Evolutionary conservation across 2,113 vertebrate genomes (phyloP).

Genomic region (Ailuropoda melanoleuca): DNA sequence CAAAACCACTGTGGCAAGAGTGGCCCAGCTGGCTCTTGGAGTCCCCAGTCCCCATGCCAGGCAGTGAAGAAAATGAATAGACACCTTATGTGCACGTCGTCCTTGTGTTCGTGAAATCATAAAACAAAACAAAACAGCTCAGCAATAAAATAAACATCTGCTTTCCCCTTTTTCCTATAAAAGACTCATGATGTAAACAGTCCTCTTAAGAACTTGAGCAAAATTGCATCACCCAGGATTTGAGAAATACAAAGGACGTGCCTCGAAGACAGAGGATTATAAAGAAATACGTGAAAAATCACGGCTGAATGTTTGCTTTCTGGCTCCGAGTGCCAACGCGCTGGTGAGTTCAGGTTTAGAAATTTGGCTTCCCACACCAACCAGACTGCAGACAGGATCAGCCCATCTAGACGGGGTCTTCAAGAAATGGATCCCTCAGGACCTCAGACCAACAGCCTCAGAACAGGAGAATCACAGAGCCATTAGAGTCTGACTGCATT

Average conservation of each 20-base stretch:
- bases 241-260: background rate
- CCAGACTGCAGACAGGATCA: background rate
- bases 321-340: background rate
- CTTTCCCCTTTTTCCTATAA: background rate
- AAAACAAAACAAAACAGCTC: background rate
- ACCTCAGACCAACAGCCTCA: background rate
- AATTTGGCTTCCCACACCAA: background rate
- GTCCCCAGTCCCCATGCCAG: background rate
- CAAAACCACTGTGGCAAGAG: background rate
- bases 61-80: background rate
- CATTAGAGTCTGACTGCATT: background rate
- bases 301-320: background rate
- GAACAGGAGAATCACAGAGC: background rate
- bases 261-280: background rate
- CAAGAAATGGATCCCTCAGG: background rate
- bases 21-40: background rate
- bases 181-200: background rate
- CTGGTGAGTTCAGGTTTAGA: background rate
- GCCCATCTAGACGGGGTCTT: background rate
- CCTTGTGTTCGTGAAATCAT: background rate
- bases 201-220: background rate
- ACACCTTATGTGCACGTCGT: background rate
- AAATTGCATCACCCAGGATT: background rate
- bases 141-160: background rate
- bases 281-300: background rate